phyloP scores from a whole-genome alignment of 2,113 vertebrate genomes.

The Columbina picui region DNA sequence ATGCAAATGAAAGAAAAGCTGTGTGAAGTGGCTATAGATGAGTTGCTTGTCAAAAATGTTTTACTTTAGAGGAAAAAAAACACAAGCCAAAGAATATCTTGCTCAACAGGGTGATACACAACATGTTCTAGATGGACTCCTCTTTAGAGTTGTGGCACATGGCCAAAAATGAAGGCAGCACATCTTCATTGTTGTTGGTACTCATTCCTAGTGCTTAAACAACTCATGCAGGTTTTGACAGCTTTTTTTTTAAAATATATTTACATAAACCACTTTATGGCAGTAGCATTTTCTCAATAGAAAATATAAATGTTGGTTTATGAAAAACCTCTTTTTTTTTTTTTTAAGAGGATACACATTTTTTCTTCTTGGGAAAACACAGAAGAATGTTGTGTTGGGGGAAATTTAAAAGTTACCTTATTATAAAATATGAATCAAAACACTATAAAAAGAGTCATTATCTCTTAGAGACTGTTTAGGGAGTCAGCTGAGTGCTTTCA shows the following conservation, averaged over 20 bases:
- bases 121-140: constrained; percentile 73
- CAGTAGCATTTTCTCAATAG: not conserved
- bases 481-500: not conserved
- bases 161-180: constrained; percentile 78
- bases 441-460: not conserved
- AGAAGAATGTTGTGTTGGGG: not conserved
- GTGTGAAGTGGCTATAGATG: constrained; percentile 84
- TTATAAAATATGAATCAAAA: constrained; percentile 53
- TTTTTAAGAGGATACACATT: not conserved
- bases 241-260: constrained; percentile 52
- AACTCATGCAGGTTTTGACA: constrained; percentile 79
- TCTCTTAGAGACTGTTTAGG: constrained; percentile 12
- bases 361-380: not conserved
- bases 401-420: constrained; percentile 29
- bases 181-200: constrained; percentile 77
- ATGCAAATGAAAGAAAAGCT: constrained; percentile 86
- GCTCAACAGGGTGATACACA: constrained; percentile 19
- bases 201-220: constrained; percentile 74
- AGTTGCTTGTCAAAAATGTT: constrained; percentile 85
- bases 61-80: constrained; percentile 53
- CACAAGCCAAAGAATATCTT: not conserved
- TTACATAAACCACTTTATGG: constrained; percentile 59
- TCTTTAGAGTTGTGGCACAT: constrained; percentile 73
- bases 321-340: not conserved
- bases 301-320: not conserved